These are phyloP conservation scores for Typhlichthys subterraneus DNA, from an alignment of 2,797 vertebrate genomes.

Conservation along the genomic window DNA sequence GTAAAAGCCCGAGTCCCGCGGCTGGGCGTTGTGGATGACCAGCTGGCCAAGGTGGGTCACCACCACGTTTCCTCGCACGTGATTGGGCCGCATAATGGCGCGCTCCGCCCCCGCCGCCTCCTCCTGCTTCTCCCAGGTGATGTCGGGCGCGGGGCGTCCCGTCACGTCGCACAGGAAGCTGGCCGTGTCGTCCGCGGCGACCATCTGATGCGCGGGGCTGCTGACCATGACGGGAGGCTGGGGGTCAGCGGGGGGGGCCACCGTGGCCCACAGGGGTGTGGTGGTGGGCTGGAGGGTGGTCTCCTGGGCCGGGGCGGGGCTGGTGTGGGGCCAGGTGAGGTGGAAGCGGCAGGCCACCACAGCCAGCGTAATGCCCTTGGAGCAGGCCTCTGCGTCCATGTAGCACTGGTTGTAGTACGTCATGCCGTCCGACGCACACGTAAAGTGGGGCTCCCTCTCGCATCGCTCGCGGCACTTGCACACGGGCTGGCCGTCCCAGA, in stretches of 20 bases:
- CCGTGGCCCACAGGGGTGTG: conserved; percentile 74
- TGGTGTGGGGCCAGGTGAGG: conserved; percentile 85
- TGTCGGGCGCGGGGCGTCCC: conserved; percentile 83
- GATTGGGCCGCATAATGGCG: conserved; percentile 86
- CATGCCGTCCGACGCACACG: conserved; percentile 95
- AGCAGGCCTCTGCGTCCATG: conserved; percentile 98
- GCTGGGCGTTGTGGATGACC: conserved; percentile 87
- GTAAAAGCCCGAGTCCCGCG: conserved; percentile 83
- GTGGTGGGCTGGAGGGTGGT: conserved; percentile 82
- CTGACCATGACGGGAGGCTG: conserved; percentile 74
- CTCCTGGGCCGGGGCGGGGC: conserved; percentile 74
- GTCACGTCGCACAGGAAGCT: conserved; percentile 86
- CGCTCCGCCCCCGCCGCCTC: conserved; percentile 76
- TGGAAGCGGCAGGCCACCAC: conserved; percentile 89
- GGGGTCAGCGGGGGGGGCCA: conserved; percentile 58
- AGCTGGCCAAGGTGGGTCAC: conserved; percentile 90
- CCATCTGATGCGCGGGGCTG: conserved; percentile 75
- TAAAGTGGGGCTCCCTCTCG: conserved; percentile 96
- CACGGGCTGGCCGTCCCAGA: conserved; percentile 97
- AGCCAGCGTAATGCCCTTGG: conserved; percentile 89
- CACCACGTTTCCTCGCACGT: conserved; percentile 85
- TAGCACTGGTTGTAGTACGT: conserved; percentile 99
- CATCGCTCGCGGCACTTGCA: conserved; percentile 97
- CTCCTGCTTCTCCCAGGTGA: conserved; percentile 88
- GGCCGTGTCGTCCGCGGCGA: conserved; percentile 81